Base-by-base conservation (phyloP, 2,797 vertebrate genomes). In the Gymnocypris eckloni region DNA sequence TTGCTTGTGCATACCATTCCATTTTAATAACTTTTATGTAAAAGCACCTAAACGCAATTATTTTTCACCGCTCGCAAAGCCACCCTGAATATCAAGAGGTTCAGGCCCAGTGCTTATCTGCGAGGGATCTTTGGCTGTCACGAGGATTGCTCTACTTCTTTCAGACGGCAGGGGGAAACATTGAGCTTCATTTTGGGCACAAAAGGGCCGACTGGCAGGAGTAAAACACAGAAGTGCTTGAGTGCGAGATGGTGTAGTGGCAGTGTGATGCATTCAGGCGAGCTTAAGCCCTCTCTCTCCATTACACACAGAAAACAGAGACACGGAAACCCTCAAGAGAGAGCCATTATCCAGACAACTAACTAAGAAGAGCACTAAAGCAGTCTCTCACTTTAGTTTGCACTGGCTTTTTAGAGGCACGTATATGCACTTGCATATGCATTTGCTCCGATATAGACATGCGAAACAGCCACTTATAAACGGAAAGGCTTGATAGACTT, bases 11-110 rank as follows among this genome's bases (percentile, higher is more conserved):
- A 81, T 71, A 80, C 22, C 75, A 82, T 87, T 87, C 82, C 66
- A 89, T 84, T 87, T 87, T 90, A 87, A 88, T 87, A 90, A 86
- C 52, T 87, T 89, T 88, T 90, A 78, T 80, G 88, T 89, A 90
- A 89, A 89, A 89, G 84, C 79, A 80, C 81, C 79, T 86, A 86
- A 89, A 89, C 20, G 76, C 86, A 88, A 91, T 90, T 89, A 89
- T 91, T 91, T 82, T 86, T 37, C 79, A 81, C 79, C 7, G 25
- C 84, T 39, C 48, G 52, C 25, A 11, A 81, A 82, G 72, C 80
- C 83, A 43, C 33, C 33, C 41, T 52, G 81, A 85, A 87, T 90
- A 90, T 84, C 81, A 89, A 84, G 79, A 67, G 86, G 73, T 54
- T 78, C 15, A 37, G 75, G 61, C 73, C 59, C 50, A 28, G 54